Base-by-base conservation (phyloP, 2,113 vertebrate species). In the Quiscalus mexicanus region DNA sequence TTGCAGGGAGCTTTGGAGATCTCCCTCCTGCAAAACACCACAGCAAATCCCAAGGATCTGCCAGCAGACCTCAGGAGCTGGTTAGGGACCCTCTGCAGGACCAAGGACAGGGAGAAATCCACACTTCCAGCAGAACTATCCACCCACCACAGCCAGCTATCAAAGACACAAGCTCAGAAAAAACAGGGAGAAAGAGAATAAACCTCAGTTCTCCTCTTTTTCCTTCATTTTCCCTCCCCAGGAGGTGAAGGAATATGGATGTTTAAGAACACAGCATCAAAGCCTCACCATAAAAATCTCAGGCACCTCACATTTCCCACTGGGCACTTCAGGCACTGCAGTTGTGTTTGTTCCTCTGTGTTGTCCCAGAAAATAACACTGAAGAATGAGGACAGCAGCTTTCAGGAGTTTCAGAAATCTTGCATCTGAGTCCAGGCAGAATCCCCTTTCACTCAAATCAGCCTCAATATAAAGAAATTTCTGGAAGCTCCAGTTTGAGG, bases 71-170 rank as follows among this genome's bases (percentile, higher is more conserved):
- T 9, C 24, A 45, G 41, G 20, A 74, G 68, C 39, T 67, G 31
- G 2, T 25, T 1, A 15, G 19, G 35, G 45, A 77, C 18, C 31
- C 23, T 62, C 31, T 88, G 85, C 88, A 97, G 94, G 71, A 96
- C 90, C 90, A 96, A 93, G 90, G 94, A 80, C 90, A 95, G 88
- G 68, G 83, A 88, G 95, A 75, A 86, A 67, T 63, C 52, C 55
- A 59, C 67, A 39, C 1, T 31, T 75, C n/a, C 92, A 74, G 33
- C 58, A 50, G 23, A 80, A 28, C 22, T 68, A 22, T 16, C 47
- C 53, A 60, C 22, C 12, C n/a, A 56, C 14, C 65, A 21, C 2
- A 0, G 31, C 44, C 4, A 1, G 0, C 1, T 5, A 24, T 27
- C 2, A 1, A 49, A 55, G 27, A 44, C 24, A 58, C 8, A 11